Conservation (phyloP, 2,888 invertebrate genomes). For the Hirtodrosophila cameraria region DNA sequence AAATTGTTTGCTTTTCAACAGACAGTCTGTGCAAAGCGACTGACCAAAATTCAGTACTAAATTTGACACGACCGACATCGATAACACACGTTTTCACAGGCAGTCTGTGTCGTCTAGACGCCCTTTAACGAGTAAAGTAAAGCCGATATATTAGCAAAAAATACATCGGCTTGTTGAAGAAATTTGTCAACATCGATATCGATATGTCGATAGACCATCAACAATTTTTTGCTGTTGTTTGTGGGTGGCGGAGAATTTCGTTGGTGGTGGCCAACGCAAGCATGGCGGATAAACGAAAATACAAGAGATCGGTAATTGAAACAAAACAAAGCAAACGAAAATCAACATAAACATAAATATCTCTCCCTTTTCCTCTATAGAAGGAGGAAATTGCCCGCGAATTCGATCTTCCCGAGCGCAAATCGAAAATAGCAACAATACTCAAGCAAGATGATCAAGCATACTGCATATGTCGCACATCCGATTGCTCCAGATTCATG, state of each 20-base stretch:
- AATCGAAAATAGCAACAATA: conserved; percentile 94
- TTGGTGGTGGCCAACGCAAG: conserved; percentile 22
- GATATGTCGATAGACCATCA: conserved; percentile 16
- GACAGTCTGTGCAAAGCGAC: no score
- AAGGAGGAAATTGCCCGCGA: conserved; percentile 95
- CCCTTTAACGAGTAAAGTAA: no score
- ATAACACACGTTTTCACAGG: no score
- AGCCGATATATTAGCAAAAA: no score
- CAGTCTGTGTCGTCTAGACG: no score
- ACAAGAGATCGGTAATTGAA: conserved; percentile 80
- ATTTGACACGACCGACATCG: no score
- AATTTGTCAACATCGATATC: no score
- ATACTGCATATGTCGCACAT: conserved; percentile 97
- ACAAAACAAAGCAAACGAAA: neutral
- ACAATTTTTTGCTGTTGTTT: conserved; percentile 22
- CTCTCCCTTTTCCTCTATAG: conserved; percentile 56
- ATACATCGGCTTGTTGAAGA: no score
- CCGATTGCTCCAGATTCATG: conserved; percentile 98
- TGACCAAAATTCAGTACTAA: no score
- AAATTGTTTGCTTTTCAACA: no score
- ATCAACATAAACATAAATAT: neutral
- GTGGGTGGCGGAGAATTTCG: conserved; percentile 9
- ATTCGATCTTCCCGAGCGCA: conserved; percentile 94
- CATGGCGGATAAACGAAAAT: conserved; percentile 81
- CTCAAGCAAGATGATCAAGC: conserved; percentile 95